Evolutionary conservation across 2,113 vertebrate genomes (phyloP), one percentile per base, ranked within the genome.

Genomic region (Phylloscopus trochiloides): DNA sequence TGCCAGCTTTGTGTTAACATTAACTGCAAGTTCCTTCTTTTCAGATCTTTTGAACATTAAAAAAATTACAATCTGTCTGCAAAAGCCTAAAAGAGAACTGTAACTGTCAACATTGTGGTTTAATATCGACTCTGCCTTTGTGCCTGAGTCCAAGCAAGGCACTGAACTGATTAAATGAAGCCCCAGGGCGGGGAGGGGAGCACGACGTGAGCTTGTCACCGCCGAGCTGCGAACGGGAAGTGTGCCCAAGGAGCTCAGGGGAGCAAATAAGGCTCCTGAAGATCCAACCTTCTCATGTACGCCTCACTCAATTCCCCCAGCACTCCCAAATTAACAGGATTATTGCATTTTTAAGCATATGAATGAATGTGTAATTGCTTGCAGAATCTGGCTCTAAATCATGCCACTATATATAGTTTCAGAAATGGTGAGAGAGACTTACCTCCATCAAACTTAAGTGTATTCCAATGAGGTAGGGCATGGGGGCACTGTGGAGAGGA

Each of bases 381-480:
- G 70, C 43, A 88, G 83, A 62, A 91, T 45, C n/a, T 86, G 82
- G 75, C 75, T 86, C 63, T 81, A 61, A 57, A 32, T 40, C 50
- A 40, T 19, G 68, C 9, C 70, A 36, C 48, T 45, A 52, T 25
- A 47, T 11, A 71, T 47, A 90, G 50, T 70, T 82, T 67, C 63
- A 95, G 70, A 94, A 89, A 78, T 29, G 24, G 72, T 18, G 45
- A 79, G 77, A 86, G 43, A 80, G 71, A 98, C 98, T 98, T 98
- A 99, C 98, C 98, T 99, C 98, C 98, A 99, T 98, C 97, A 99
- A 90, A 97, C 98, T 98, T 95, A 98, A 97, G 97, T 99, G 98
- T 90, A 99, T 98, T 98, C 98, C 98, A 94, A 99, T 99, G 97
- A 99, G 98, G 98, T 98, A 99, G 97, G 98, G 98, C 98, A 99